Base-by-base conservation (phyloP, 2,113 vertebrate species). In the Emydocephalus ijimae region DNA sequence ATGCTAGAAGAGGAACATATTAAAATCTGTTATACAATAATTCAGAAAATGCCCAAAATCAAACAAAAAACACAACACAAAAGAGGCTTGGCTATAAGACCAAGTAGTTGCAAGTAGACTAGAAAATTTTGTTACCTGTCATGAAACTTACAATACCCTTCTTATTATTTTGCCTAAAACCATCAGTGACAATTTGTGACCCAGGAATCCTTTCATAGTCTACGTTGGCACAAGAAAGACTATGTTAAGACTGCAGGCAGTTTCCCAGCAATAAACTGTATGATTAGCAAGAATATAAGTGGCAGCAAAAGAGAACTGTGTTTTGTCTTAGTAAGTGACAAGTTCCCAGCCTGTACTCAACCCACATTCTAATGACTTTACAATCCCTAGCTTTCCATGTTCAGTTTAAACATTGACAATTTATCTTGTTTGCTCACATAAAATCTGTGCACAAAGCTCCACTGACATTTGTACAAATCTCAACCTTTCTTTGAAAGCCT, bases 21-120 rank as follows among this genome's bases (percentile, higher is more conserved):
- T 45, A 87, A 69, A 5, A 0, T 0, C 10, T n/a, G 0, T 61
- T 0, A 92, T 3, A 1, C 0, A 45, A 26, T 34, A 81, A 21
- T 4, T 69, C 64, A 52, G 7, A 4, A 90, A 69, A 45, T 0
- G 21, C 61, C 81, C 45, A 81, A 89, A 89, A 14, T 50, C 61
- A 45, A 55, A 89, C n/a, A 21, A n/a, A 57, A 1, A 45, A 1
- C 12, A 55, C 15, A 29, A 39, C 61, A 52, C 3, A 1, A 29
- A 64, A 69, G n/a, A 45, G 64, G 6, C 29, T 20, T 26, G 9
- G 48, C 21, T 21, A 10, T 52, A 74, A 29, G 64, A 48, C 21
- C 34, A 85, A 91, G 23, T 21, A 90, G 4, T 34, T n/a, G 26
- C 7, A 15, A 45, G 3, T n/a, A 69, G 43, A 11, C 39, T 45